Percentiles rank a stretch among this genome's conserved stretches.
These are phyloP conservation scores for Pampus argenteus DNA, from an alignment of 2,797 vertebrate species.

Conservation along the genomic window DNA sequence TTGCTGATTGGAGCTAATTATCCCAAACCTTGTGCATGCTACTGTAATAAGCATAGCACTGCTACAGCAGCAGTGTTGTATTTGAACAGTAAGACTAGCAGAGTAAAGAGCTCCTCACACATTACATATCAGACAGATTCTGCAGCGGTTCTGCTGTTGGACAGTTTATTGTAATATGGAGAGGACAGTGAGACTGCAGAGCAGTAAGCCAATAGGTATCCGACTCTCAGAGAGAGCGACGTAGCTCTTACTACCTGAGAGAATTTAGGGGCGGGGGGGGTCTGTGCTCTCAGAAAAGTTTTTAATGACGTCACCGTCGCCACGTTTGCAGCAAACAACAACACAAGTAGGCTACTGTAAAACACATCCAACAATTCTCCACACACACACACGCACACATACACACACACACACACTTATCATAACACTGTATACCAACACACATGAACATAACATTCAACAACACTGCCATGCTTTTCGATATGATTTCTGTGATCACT, in stretches of 20 bases:
- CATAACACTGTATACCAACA: slow-evolving; percentile 75
- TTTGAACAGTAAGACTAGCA: slow-evolving; percentile 3
- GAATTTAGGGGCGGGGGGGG: slow-evolving; percentile 47
- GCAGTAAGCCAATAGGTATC: slow-evolving; percentile 51
- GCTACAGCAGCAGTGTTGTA: slow-evolving; percentile 26
- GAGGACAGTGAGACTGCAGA: slow-evolving; percentile 40
- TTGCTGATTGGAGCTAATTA: slow-evolving; percentile 56
- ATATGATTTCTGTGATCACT: slow-evolving; percentile 74
- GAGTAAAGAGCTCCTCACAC: slow-evolving; percentile 57
- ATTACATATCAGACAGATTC: slow-evolving; percentile 31
- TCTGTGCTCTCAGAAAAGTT: slow-evolving; percentile 80
- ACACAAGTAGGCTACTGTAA: slow-evolving; percentile 74
- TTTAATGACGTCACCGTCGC: slow-evolving; percentile 57
- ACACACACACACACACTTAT: slow-evolving; percentile 62
- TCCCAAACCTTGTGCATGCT: slow-evolving; percentile 44
- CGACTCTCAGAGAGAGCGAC: slow-evolving; percentile 54
- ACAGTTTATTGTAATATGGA: slow-evolving; percentile 27
- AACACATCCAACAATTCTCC: slow-evolving; percentile 75
- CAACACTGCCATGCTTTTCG: slow-evolving; percentile 83
- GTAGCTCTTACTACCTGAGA: slow-evolving; percentile 76
- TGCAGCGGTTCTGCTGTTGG: not conserved
- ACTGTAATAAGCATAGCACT: slow-evolving; percentile 20
- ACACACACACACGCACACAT: slow-evolving; percentile 60
- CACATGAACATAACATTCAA: slow-evolving; percentile 78
- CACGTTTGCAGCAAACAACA: slow-evolving; percentile 75